Evolutionary conservation across 2,888 invertebrate species (phyloP).

Genomic region (Nesidiocoris tenuis): DNA sequence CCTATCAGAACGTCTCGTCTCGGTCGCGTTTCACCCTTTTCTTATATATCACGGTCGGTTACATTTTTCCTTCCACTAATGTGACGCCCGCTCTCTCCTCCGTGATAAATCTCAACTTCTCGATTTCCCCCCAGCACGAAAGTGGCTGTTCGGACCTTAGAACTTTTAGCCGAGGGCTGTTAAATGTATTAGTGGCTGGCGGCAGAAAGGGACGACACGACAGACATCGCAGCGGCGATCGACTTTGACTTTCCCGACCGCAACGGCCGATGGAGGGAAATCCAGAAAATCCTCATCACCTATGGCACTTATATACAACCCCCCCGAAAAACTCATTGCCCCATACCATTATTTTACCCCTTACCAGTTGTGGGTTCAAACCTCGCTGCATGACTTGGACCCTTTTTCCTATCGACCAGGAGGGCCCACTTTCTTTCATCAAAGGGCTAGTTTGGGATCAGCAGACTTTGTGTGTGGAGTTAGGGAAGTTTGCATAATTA

Average conservation of each 20-base stretch:
- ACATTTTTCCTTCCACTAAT: constrained; percentile 44
- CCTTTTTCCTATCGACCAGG: no score
- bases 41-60: constrained; percentile 43
- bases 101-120: constrained; percentile 47
- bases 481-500: no score
- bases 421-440: no score
- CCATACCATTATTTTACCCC: no score
- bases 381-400: no score
- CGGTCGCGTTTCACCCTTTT: not conserved
- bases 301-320: no score
- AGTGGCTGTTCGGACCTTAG: not conserved
- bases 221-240: not conserved
- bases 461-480: no score
- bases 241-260: not conserved
- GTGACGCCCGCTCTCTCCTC: constrained; percentile 37
- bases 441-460: no score
- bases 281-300: no score
- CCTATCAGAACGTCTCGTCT: not conserved
- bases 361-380: no score
- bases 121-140: constrained; percentile 21
- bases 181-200: constrained; percentile 27
- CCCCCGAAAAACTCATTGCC: no score
- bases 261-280: no score
- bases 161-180: constrained; percentile 15
- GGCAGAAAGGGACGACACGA: not conserved